Evolutionary conservation across 2,888 invertebrate genomes (phyloP), one percentile per base, ranked within the genome.

Genomic region (Tolmerus cingulatus): DNA sequence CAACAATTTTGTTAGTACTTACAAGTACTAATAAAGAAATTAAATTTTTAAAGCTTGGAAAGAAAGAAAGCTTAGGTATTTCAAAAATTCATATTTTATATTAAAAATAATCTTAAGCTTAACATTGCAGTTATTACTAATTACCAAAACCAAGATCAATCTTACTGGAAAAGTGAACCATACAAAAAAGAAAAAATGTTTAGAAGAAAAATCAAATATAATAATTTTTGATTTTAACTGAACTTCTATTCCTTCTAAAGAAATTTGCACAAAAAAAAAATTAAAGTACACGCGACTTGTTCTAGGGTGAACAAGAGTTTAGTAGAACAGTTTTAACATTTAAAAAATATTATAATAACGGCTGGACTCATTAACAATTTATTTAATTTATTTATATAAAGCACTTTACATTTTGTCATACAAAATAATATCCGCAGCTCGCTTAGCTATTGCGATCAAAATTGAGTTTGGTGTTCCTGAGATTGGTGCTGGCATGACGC

Each of bases 401-500:
- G 19, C 37, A 27, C 14, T 30, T 27, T 27, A 40, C 34, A 34
- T n/a, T 19, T 37, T 30, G n/a, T 19, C 30, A 19, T 74, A 12
- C 34, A 93, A 90, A 89, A 96, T 94, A 74, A 95, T 90, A 82
- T 95, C 94, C 0, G 94, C 94, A 0, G 95, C 95, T 89, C 93
- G 94, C 90, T 96, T 95, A 0, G 96, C 96, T 91, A 96, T 93
- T 1, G 94, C 95, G 1, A 95, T 92, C 5, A 96, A 91, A 5
- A 95, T 93, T 0, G 96, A 95, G 91, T 96, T 96, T 0, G 97
- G 96, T 90, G 95, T 96, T 2, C 97, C 95, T 1, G 96, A 96
- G 34, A 96, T 92, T 0, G 97, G 96, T 0, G 95, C 94, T 0
- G 97, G 97, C 89, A 97, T 93, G 1, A 97, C 94, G 90, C 97